Evolutionary conservation across 2,113 vertebrate genomes (phyloP).

Genomic region (Callorhinus ursinus): DNA sequence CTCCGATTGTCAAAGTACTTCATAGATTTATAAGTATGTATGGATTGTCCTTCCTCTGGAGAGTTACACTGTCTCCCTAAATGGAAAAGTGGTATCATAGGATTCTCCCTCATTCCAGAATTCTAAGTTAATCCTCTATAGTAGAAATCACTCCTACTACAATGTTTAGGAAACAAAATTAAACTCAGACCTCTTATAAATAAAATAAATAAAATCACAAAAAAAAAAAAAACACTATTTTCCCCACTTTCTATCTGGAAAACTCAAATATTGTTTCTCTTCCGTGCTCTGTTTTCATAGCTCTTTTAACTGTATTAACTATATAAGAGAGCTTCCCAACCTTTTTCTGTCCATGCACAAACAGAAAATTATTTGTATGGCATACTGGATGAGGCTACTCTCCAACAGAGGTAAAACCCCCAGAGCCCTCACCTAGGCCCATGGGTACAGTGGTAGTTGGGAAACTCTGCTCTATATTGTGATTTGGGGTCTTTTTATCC

Average conservation of each 20-base stretch:
- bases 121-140: neutral
- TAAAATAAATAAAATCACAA: neutral
- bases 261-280: neutral
- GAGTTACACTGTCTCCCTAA: neutral
- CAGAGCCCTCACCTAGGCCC: neutral
- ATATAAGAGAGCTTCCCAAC: neutral
- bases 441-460: neutral
- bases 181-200: slow-evolving; percentile 4
- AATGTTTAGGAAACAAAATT: neutral
- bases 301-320: neutral
- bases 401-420: neutral
- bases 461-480: neutral
- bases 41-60: neutral
- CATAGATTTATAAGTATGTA: neutral
- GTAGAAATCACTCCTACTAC: neutral
- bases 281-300: neutral
- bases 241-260: neutral
- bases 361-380: neutral
- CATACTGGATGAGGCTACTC: neutral
- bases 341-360: neutral
- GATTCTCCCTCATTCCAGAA: neutral
- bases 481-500: neutral
- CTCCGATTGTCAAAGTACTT: neutral
- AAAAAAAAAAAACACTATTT: neutral
- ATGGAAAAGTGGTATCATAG: neutral